Percentiles rank a stretch among this genome's conserved stretches.
These are phyloP conservation scores for Pedetes capensis DNA, from an alignment of 2,113 vertebrate species.

Conservation along the genomic window DNA sequence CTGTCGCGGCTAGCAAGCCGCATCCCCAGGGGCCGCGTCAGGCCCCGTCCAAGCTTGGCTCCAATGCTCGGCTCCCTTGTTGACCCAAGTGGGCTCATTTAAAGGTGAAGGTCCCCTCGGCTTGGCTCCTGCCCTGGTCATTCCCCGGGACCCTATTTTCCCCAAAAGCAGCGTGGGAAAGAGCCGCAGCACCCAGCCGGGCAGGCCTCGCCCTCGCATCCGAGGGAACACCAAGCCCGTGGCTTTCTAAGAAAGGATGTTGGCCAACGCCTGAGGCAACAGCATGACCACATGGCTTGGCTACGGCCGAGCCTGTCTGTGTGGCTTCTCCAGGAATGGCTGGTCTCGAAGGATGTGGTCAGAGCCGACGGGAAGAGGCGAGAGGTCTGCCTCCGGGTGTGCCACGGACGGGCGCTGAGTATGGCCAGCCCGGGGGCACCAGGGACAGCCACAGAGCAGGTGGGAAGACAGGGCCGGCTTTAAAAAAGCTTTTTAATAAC, in stretches of 20 bases:
- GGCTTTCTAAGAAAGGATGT: constrained; percentile 76
- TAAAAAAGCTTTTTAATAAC: background rate
- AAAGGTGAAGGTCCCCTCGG: background rate
- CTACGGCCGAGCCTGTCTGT: constrained; percentile 40
- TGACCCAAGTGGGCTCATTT: background rate
- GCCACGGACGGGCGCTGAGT: fast-evolving
- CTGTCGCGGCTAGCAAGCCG: background rate
- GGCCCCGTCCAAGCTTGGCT: background rate
- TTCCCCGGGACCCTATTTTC: background rate
- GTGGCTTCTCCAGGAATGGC: constrained; percentile 66
- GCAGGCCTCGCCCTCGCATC: background rate
- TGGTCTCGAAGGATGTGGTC: constrained; percentile 59
- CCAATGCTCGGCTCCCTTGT: background rate
- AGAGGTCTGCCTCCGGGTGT: background rate
- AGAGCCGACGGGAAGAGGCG: background rate
- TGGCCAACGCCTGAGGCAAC: constrained; percentile 64
- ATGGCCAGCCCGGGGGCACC: fast-evolving
- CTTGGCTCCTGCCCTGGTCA: background rate
- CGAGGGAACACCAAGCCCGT: background rate
- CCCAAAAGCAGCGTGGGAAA: fast-evolving
- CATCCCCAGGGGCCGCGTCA: background rate
- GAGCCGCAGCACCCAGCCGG: fast-evolving
- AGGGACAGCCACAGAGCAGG: fast-evolving
- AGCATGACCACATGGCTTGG: constrained; percentile 70
- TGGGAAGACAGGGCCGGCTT: background rate